Evolutionary conservation across 2,888 invertebrate species (phyloP).

Genomic region (Hoplodrina blanda): DNA sequence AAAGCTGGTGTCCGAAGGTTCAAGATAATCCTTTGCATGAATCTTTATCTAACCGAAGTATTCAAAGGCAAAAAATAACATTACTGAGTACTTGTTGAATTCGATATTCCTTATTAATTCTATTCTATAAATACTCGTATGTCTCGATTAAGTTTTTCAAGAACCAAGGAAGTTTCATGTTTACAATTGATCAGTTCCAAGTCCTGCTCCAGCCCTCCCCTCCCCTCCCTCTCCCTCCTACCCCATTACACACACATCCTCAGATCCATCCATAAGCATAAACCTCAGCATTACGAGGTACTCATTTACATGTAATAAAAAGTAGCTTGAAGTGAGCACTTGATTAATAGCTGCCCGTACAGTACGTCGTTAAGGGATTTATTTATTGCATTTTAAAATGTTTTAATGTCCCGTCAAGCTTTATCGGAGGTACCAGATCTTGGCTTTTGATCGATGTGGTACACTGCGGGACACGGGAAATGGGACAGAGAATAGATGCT

Average conservation of each 20-base stretch:
- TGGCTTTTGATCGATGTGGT: slow-evolving; percentile 65
- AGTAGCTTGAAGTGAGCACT: slow-evolving; percentile 82
- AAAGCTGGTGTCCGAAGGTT: no score
- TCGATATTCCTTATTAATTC: no score
- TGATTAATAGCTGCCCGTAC: slow-evolving; percentile 85
- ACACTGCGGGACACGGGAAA: slow-evolving; percentile 45
- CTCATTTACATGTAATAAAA: slow-evolving; percentile 90
- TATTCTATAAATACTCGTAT: no score
- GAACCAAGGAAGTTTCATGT: neutral
- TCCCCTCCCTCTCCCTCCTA: no score
- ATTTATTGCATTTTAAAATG: slow-evolving; percentile 90
- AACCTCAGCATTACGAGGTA: slow-evolving; percentile 65
- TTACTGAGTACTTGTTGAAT: no score
- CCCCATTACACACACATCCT: slow-evolving; percentile 27
- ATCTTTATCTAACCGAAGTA: no score
- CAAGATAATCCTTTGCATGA: no score
- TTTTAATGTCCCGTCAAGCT: slow-evolving; percentile 81
- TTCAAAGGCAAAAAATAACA: no score
- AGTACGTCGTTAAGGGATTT: slow-evolving; percentile 83
- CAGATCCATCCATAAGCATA: slow-evolving; percentile 55
- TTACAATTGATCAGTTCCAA: neutral
- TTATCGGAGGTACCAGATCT: slow-evolving; percentile 61
- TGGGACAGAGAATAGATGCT: slow-evolving; percentile 5
- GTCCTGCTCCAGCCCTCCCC: slow-evolving; percentile 8
- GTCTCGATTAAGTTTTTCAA: no score